phyloP scores from a whole-genome alignment of 2,797 vertebrate genomes.

The Siniperca scherzeri region DNA sequence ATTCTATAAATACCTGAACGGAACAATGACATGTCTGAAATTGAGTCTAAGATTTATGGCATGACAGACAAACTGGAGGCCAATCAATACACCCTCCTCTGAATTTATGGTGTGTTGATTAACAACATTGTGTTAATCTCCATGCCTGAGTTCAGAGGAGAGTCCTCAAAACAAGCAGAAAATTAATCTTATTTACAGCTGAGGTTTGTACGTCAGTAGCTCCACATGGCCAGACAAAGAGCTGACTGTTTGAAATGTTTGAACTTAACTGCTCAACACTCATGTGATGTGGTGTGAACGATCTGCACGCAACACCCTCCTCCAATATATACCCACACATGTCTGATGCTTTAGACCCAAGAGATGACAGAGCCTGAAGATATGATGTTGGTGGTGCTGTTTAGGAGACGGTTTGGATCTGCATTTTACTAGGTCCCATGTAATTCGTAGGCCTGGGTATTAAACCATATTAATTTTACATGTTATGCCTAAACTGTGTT shows the following conservation, averaged over 20 bases:
- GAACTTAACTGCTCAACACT: conserved; percentile 52
- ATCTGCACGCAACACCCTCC: conserved; percentile 9
- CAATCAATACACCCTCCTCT: background rate
- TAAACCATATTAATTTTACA: background rate
- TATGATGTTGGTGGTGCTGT: background rate
- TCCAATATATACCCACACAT: background rate
- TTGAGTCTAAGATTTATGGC: background rate
- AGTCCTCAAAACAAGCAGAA: conserved; percentile 33
- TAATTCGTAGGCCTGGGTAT: background rate
- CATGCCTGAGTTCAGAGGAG: background rate
- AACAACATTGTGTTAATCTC: background rate
- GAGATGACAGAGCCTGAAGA: background rate
- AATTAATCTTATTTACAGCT: conserved; percentile 42
- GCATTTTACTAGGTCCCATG: background rate
- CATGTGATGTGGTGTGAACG: conserved; percentile 64
- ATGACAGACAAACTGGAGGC: background rate
- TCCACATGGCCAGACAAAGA: conserved; percentile 60
- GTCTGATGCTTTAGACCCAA: background rate
- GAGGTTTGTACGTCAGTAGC: conserved; percentile 47
- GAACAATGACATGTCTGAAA: conserved; percentile 5
- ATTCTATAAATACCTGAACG: background rate
- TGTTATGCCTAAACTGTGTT: background rate
- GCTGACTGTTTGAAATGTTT: conserved; percentile 55
- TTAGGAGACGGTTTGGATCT: background rate
- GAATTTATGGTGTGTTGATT: background rate